phyloP scores from a whole-genome alignment of 2,113 vertebrate genomes.

The Onychorhynchus coronatus region DNA sequence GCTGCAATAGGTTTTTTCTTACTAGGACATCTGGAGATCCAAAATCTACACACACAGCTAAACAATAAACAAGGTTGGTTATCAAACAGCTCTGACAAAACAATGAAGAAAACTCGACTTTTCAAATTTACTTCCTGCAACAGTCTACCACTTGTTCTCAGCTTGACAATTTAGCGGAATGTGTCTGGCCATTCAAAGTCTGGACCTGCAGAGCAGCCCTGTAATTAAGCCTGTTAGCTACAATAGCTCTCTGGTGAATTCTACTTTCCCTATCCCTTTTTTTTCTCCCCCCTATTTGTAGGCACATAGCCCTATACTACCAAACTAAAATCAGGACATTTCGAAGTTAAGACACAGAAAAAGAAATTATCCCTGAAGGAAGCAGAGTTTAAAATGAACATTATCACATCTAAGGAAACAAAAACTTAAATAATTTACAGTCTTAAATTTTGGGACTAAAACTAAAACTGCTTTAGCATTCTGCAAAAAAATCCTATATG shows the following conservation, averaged over 20 bases:
- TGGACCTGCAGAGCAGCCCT: background rate
- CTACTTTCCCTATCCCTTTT: background rate
- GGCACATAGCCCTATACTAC: background rate
- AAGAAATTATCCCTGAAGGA: rapidly evolving
- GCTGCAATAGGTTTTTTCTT: background rate
- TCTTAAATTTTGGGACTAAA: background rate
- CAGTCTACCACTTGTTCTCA: background rate
- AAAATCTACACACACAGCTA: background rate
- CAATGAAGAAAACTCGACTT: background rate
- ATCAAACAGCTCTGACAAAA: background rate
- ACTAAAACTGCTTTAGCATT: background rate
- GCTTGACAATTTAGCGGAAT: background rate
- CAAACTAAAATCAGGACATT: background rate
- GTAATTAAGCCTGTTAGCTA: background rate
- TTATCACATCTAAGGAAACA: background rate
- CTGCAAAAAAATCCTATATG: background rate
- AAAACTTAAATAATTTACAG: background rate
- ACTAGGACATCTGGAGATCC: background rate
- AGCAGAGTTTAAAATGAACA: background rate
- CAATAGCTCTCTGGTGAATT: rapidly evolving
- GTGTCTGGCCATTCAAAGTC: rapidly evolving
- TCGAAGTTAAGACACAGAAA: background rate
- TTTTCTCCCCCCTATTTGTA: rapidly evolving
- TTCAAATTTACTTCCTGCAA: background rate
- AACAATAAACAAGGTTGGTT: background rate